Evolutionary conservation across 2,888 invertebrate species (phyloP).

Genomic region (Plagodis pulveraria): DNA sequence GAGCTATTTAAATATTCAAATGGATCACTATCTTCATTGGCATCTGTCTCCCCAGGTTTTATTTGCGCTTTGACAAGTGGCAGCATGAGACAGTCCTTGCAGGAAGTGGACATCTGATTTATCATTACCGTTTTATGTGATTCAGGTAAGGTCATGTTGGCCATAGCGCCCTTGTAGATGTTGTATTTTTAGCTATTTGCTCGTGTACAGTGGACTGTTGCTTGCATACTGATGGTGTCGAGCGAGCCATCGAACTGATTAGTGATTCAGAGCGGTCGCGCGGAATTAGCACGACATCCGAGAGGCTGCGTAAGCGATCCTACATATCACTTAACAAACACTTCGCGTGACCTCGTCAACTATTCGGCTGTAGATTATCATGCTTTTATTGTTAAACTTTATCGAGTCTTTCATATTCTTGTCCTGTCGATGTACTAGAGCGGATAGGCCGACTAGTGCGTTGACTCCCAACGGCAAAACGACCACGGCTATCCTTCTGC

Average conservation of each 20-base stretch:
- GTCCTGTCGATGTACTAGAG: conserved; percentile 28
- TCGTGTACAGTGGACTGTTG: conserved; percentile 55
- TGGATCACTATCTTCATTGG: conserved; percentile 31
- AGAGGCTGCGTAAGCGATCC: conserved; percentile 56
- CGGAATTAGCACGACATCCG: conserved; percentile 80
- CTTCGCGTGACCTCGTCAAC: conserved; percentile 19
- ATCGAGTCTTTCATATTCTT: conserved; percentile 12
- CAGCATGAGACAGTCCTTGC: conserved; percentile 40
- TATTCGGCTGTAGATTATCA: conserved; percentile 23
- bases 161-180: conserved; percentile 75
- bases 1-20: conserved; percentile 34
- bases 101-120: conserved; percentile 59
- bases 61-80: conserved; percentile 30
- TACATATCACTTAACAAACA: conserved; percentile 13
- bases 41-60: conserved; percentile 35
- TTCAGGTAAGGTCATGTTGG: conserved; percentile 69
- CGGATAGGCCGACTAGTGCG: conserved; percentile 27
- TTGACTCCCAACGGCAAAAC: conserved; percentile 34
- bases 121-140: conserved; percentile 63
- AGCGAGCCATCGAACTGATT: conserved; percentile 51
- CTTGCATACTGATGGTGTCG: conserved; percentile 72
- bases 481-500: conserved; percentile 20
- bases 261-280: conserved; percentile 71
- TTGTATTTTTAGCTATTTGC: conserved; percentile 81
- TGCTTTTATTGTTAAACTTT: conserved; percentile 21